These are phyloP conservation scores for Astropecten irregularis DNA, from an alignment of 53 echinoderm and acorn worm species.

Conservation along the genomic window DNA sequence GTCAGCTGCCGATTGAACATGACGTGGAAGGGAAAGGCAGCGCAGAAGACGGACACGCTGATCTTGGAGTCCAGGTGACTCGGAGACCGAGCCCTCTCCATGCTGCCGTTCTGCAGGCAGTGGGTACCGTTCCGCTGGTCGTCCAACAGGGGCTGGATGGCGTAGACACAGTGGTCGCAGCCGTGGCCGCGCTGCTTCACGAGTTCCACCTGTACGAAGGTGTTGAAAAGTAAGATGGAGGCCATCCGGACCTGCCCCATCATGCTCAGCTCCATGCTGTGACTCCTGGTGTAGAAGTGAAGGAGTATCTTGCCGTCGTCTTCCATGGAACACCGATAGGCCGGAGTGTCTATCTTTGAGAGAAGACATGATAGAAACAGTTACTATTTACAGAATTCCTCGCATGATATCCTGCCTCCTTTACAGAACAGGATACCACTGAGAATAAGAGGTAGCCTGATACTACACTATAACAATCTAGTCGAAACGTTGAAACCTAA, in stretches of 20 bases:
- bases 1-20: constrained; percentile 79
- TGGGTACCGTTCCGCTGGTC: constrained; percentile 41
- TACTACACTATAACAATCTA: too few species aligned
- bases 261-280: constrained; percentile 89
- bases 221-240: constrained; percentile 88
- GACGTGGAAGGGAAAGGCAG: constrained; percentile 90
- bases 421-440: too few species aligned
- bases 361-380: neutral
- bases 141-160: constrained; percentile 60
- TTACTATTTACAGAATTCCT: too few species aligned
- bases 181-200: constrained; percentile 63
- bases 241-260: constrained; percentile 93
- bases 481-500: too few species aligned
- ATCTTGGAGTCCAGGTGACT: constrained; percentile 66
- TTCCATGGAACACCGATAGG: constrained; percentile 80
- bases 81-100: constrained; percentile 26
- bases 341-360: constrained; percentile 51
- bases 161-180: constrained; percentile 64
- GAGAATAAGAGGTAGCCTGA: too few species aligned
- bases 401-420: too few species aligned
- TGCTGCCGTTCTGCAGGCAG: constrained; percentile 26
- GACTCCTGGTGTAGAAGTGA: constrained; percentile 85
- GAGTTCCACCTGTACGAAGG: constrained; percentile 91
- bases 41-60: constrained; percentile 71
- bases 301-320: constrained; percentile 54